phyloP scores from a whole-genome alignment of 2,797 vertebrate species.

The Sebastes matsubarae region DNA sequence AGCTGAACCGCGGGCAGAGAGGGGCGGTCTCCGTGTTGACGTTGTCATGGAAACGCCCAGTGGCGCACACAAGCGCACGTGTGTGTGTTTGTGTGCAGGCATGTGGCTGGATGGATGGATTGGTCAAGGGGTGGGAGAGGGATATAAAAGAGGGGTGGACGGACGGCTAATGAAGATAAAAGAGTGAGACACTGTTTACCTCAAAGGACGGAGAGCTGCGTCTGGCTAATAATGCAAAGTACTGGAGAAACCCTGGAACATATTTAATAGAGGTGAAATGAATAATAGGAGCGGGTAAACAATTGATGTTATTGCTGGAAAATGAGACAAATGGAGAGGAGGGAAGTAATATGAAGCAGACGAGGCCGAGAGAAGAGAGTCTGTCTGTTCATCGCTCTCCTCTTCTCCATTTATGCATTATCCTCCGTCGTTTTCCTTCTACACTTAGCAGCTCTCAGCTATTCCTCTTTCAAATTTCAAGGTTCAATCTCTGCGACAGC shows the following conservation, averaged over 20 bases:
- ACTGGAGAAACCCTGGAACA: slow-evolving; percentile 37
- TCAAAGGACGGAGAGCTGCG: slow-evolving; percentile 20
- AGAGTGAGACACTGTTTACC: slow-evolving; percentile 43
- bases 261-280: slow-evolving; percentile 59
- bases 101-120: slow-evolving; percentile 45
- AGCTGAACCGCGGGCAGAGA: slow-evolving; percentile 69
- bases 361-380: slow-evolving; percentile 15
- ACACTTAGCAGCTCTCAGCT: not conserved
- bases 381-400: slow-evolving; percentile 31
- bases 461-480: slow-evolving; percentile 32
- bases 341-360: slow-evolving; percentile 7
- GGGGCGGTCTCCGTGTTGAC: slow-evolving; percentile 72
- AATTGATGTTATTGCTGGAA: slow-evolving; percentile 42
- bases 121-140: slow-evolving; percentile 37
- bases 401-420: slow-evolving; percentile 40
- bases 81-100: slow-evolving; percentile 18
- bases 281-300: slow-evolving; percentile 57
- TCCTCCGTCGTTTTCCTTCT: not conserved
- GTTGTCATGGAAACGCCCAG: slow-evolving; percentile 82
- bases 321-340: slow-evolving; percentile 47
- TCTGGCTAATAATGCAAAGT: slow-evolving; percentile 49
- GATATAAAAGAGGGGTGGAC: slow-evolving; percentile 32
- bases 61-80: slow-evolving; percentile 44
- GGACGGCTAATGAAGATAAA: slow-evolving; percentile 60
- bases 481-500: slow-evolving; percentile 2